Base-by-base conservation (phyloP, 2,888 invertebrate genomes). In the Dolichopus griseipennis region DNA sequence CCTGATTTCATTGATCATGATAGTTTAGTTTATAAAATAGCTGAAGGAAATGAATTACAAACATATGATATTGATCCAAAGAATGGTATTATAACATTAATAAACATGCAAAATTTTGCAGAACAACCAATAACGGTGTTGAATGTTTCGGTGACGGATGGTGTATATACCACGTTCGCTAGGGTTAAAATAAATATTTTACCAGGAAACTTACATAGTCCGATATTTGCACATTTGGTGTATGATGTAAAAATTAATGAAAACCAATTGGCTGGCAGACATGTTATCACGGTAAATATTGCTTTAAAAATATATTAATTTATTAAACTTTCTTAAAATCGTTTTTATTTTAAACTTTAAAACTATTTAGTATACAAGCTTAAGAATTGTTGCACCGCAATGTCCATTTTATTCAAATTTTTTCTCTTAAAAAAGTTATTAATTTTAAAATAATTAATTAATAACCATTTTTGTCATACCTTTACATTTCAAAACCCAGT, bases 141-240 rank as follows among this genome's bases (percentile, higher is more conserved):
- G 69, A 97, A 97, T 83, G 90, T 97, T 43, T 96, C 96, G 1
- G 97, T 95, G 61, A 93, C 93, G 68, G 97, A 98, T 83, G 97
- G 97, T 43, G 93, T 97, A 61, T 96, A 95, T 83, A 95, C 94
- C 9, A 91, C 89, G 72, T 96, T 92, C 81, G 89, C 94, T 1
- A 84, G 92, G 72, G 85, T 93, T 20, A 91, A 91, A 83, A 89
- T 93, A 66, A 86, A 90, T 75, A 85, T 90, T 71, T 83, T 91
- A 69, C 88, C 93, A 10, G 89, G 91, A 70, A 96, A 96, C 83
- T 84, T 85, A 73, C 86, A 89, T 78, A 85, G 90, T 73, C 96
- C 96, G 12, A 84, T 85, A 71, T 96, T 97, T 81, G 85, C 87
- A 20, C 89, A 91, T 76, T 83, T 87, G 1, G 84, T 90, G 69